Evolutionary conservation across 2,888 invertebrate genomes (phyloP).

Genomic region (Fabriciana adippe): DNA sequence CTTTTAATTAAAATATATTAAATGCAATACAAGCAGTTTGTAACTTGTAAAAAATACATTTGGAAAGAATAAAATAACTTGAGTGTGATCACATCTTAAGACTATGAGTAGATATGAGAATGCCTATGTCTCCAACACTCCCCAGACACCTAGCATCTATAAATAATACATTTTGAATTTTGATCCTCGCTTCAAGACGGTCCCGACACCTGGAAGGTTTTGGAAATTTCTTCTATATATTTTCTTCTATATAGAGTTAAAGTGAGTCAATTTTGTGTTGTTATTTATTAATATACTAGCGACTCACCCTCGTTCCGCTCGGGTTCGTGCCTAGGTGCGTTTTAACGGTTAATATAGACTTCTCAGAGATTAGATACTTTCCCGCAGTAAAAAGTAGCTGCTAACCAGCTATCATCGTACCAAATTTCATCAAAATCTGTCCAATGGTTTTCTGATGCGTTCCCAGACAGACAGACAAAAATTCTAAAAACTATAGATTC

Average conservation of each 20-base stretch:
- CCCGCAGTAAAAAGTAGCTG: no score
- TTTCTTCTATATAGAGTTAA: constrained; percentile 29
- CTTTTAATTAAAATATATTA: no score
- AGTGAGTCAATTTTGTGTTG: not conserved
- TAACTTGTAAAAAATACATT: not conserved
- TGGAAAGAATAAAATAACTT: constrained; percentile 14
- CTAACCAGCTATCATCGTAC: no score
- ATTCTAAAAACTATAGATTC: no score
- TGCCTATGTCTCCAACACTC: constrained; percentile 40
- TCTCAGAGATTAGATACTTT: no score
- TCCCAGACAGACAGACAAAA: no score
- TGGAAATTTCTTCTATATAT: constrained; percentile 45
- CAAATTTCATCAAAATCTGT: no score
- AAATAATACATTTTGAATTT: constrained; percentile 68
- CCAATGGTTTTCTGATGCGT: no score
- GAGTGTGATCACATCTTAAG: constrained; percentile 26
- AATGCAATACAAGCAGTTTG: no score
- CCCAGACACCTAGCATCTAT: constrained; percentile 51
- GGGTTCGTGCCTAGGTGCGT: no score
- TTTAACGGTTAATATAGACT: no score
- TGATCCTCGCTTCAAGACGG: constrained; percentile 52
- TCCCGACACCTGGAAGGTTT: constrained; percentile 45
- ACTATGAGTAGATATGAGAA: constrained; percentile 29
- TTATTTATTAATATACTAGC: not conserved
- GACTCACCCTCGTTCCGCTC: no score